Percentiles rank a stretch among this genome's conserved stretches.
Evolutionary conservation across 2,113 vertebrate genomes (phyloP).

Genomic region (Amia ocellicauda): DNA sequence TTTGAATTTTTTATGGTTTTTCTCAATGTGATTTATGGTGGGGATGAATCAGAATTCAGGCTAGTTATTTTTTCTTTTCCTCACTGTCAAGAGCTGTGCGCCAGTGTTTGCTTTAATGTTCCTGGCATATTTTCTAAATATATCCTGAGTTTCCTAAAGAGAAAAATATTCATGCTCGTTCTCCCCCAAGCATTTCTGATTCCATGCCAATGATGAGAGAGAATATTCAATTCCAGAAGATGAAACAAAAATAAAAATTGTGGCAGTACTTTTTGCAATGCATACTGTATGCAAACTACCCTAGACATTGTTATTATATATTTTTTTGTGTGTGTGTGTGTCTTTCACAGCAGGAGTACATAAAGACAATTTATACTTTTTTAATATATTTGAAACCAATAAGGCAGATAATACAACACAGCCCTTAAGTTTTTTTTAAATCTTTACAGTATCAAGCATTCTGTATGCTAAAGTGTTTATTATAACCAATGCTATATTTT

Average conservation of each 20-base stretch:
- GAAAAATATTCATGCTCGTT: conserved; percentile 15
- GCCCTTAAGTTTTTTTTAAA: too few species aligned
- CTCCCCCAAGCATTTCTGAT: conserved; percentile 39
- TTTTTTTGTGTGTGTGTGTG: too few species aligned
- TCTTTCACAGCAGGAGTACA: too few species aligned
- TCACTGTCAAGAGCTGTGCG: conserved; percentile 30
- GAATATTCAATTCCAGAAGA: conserved; percentile 61
- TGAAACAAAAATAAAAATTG: conserved; percentile 28
- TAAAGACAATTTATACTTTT: too few species aligned
- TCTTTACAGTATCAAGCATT: too few species aligned
- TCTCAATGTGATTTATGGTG: conserved; percentile 53
- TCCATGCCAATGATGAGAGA: conserved; percentile 53
- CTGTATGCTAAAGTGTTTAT: too few species aligned
- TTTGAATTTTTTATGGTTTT: conserved; percentile 29
- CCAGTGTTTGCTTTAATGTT: conserved; percentile 49
- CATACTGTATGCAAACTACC: too few species aligned
- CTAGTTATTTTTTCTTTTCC: conserved; percentile 26
- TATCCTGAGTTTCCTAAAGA: conserved; percentile 56
- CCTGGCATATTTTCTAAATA: conserved; percentile 53
- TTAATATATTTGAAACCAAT: too few species aligned
- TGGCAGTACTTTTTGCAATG: conserved; percentile 22
- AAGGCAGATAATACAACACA: too few species aligned
- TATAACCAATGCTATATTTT: too few species aligned
- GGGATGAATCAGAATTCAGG: conserved; percentile 21
- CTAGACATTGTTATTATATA: too few species aligned